Conservation (phyloP, 2,113 vertebrate genomes). For the Oplegnathus fasciatus region DNA sequence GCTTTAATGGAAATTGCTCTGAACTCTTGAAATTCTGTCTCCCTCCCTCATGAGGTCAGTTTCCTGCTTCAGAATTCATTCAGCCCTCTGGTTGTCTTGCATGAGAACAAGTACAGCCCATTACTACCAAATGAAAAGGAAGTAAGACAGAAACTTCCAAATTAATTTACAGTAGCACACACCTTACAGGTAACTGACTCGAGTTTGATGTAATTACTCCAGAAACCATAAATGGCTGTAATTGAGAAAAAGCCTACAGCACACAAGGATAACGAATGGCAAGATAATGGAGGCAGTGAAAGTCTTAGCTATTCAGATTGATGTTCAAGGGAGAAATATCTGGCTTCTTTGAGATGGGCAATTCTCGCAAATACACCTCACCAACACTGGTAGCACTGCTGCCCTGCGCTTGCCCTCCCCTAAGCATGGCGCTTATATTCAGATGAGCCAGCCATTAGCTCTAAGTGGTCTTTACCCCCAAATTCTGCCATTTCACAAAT, state of each 20-base stretch:
- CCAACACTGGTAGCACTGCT: conserved; percentile 60
- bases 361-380: conserved; percentile 71
- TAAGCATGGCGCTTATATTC: conserved; percentile 72
- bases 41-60: conserved; percentile 73
- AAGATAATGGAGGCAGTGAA: conserved; percentile 83
- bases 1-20: conserved; percentile 76
- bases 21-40: conserved; percentile 75
- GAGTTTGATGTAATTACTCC: conserved; percentile 87
- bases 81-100: conserved; percentile 81
- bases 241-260: conserved; percentile 88
- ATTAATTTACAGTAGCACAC: conserved; percentile 87
- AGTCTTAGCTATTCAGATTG: conserved; percentile 73
- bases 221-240: conserved; percentile 84
- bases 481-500: conserved; percentile 82
- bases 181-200: conserved; percentile 87
- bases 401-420: conserved; percentile 71
- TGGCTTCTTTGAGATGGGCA: conserved; percentile 61
- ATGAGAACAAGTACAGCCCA: conserved; percentile 74
- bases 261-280: conserved; percentile 83
- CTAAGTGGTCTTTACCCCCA: conserved; percentile 80
- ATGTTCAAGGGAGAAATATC: conserved; percentile 72
- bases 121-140: conserved; percentile 84
- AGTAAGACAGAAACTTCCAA: conserved; percentile 84
- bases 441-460: conserved; percentile 81
- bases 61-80: conserved; percentile 75